These are phyloP conservation scores for Luperina testacea DNA, from an alignment of 2,888 invertebrate species.

Conservation along the genomic window DNA sequence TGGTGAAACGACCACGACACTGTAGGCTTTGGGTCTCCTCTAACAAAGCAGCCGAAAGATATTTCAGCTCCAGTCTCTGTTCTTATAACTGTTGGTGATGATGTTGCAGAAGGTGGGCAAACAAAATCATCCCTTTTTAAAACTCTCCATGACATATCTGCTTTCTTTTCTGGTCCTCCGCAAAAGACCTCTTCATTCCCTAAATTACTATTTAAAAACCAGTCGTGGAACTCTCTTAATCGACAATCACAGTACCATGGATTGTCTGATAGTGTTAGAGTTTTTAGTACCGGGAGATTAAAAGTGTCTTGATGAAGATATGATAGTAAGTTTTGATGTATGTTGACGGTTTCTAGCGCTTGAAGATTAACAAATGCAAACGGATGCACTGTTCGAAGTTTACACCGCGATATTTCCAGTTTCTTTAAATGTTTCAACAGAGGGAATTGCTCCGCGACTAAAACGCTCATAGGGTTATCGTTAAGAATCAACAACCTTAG, in stretches of 20 bases:
- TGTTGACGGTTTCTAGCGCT: constrained; percentile 94
- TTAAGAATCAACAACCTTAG: constrained; percentile 94
- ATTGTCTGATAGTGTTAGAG: constrained; percentile 94
- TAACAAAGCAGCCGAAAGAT: constrained; percentile 94
- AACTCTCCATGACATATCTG: constrained; percentile 93
- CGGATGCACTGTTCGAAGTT: constrained; percentile 92
- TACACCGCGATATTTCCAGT: constrained; percentile 95
- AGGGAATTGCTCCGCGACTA: constrained; percentile 95
- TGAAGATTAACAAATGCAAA: constrained; percentile 94
- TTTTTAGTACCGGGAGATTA: constrained; percentile 91
- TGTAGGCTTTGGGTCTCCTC: constrained; percentile 95
- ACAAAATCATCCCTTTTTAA: constrained; percentile 94
- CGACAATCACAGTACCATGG: constrained; percentile 98
- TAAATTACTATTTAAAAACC: constrained; percentile 94
- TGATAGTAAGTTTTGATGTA: constrained; percentile 94
- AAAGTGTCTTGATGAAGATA: constrained; percentile 90
- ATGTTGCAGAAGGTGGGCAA: constrained; percentile 93
- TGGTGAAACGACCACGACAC: constrained; percentile 95
- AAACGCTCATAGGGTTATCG: constrained; percentile 94
- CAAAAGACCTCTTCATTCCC: constrained; percentile 94
- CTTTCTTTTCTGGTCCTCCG: constrained; percentile 92
- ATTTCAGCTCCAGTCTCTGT: constrained; percentile 95
- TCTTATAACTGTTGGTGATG: constrained; percentile 90
- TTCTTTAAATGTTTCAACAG: constrained; percentile 94
- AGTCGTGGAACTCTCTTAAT: constrained; percentile 94